Evolutionary conservation across 2,797 vertebrate species (phyloP), one percentile per base, ranked within the genome.

Genomic region (Chelidonichthys spinosus): DNA sequence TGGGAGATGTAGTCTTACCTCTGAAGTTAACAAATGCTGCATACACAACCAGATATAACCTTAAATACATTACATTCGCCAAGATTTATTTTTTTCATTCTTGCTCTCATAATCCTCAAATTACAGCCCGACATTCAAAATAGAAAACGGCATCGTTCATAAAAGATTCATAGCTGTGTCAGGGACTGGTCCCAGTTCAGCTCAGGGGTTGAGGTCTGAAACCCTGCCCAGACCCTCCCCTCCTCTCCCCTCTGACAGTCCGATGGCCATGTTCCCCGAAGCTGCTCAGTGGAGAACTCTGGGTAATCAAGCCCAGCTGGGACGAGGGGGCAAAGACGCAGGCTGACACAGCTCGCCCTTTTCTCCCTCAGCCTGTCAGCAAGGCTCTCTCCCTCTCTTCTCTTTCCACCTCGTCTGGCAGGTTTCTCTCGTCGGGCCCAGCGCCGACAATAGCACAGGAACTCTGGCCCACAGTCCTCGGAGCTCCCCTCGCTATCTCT

Each of bases 301-400:
- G 82, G 84, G 74, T 90, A 91, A 92, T 90, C 63, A 87, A 85
- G 84, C 54, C 85, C 90, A 92, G 90, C 86, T 91, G 89, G 84
- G 77, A 84, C 71, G 11, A 54, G 72, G 84, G 87, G 86, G 86
- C 82, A 90, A 86, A 90, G 86, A 90, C 77, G 39, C 66, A 56
- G 74, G 68, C 88, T 87, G 90, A 91, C 78, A 87, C 70, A 84
- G 85, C 86, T 78, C 85, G 76, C 85, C 81, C 78, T 47, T 83
- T 74, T 82, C 87, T 81, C 79, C 79, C 83, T 85, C 76, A 79
- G 69, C 79, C 72, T 87, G 86, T 91, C 92, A 91, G 80, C 83
- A 83, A 71, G 46, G 7, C 76, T 65, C 83, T 63, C 74, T 67
- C 76, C 54, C 79, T 44, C 79, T 70, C 72, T 46, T 74, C 73